These are phyloP conservation scores for Diplolepis rosae DNA, from an alignment of 2,888 invertebrate species.

Conservation along the genomic window DNA sequence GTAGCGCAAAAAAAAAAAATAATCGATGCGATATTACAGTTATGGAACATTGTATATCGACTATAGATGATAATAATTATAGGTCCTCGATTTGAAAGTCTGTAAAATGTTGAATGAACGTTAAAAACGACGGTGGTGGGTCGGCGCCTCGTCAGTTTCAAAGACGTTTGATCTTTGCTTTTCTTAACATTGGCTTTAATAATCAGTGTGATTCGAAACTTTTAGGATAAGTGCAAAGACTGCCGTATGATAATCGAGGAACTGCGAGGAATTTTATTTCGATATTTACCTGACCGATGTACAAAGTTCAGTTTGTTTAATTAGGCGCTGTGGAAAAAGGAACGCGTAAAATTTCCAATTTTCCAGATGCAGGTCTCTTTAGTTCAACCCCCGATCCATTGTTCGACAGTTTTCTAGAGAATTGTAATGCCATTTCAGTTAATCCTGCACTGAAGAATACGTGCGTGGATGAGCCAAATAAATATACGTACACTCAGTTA, in stretches of 20 bases:
- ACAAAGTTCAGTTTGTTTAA: constrained; percentile 29
- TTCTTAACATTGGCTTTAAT: constrained; percentile 19
- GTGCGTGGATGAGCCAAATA: constrained; percentile 27
- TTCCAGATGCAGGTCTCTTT: constrained; percentile 17
- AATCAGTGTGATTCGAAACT: constrained; percentile 25
- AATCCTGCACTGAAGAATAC: constrained; percentile 12
- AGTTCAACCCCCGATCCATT: constrained; percentile 18
- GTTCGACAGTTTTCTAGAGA: constrained; percentile 21
- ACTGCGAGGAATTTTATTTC: constrained; percentile 31
- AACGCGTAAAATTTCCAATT: neutral
- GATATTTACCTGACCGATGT: constrained; percentile 31
- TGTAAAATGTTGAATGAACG: constrained; percentile 33
- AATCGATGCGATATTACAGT: constrained; percentile 13
- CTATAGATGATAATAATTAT: constrained; percentile 18
- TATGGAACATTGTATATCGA: constrained; percentile 31
- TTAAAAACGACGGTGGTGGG: constrained; percentile 19
- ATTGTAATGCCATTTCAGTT: constrained; percentile 25
- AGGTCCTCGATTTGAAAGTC: constrained; percentile 26
- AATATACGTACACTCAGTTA: constrained; percentile 26
- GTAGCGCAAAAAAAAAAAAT: constrained; percentile 22
- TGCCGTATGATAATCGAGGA: constrained; percentile 30
- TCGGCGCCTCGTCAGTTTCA: constrained; percentile 41
- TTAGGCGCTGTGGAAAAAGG: constrained; percentile 4
- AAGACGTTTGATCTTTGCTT: constrained; percentile 44
- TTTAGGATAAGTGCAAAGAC: constrained; percentile 29